Base-by-base conservation (phyloP, 2,888 invertebrate genomes). In the Andrena hattorfiana region DNA sequence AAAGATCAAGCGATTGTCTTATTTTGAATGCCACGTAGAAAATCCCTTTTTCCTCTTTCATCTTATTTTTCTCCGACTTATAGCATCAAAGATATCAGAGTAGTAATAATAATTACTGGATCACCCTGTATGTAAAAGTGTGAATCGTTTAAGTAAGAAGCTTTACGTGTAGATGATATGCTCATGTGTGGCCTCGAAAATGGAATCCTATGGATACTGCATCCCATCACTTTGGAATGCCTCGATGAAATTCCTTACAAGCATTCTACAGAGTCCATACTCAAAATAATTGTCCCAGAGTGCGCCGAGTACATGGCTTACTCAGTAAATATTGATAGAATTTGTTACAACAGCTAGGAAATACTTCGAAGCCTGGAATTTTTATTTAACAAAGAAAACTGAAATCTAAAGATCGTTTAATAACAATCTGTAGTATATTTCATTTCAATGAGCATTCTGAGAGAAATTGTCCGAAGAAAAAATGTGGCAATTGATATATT, bases 201-300 rank as follows among this genome's bases (percentile, higher is more conserved):
- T 63, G 96, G 97, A 0, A 94, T 95, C 77, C 71, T 97, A 32
- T 93, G 96, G 93, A 95, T 96, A 85, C 89, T 96, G 49, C 95
- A 96, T 89, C 95, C 96, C 0, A 93, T 95, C n/a, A 94, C 95
- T 1, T 90, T 96, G 49, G 94, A 94, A 26, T 94, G 95, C 4
- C 84, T 95, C 54, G 93, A 93, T 0, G 87, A 93, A n/a, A 89
- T 89, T 13, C 95, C 96, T 0, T 95, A 95, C 84, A 93, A 93
- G 59, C 95, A 95, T 85, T 94, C 95, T 0, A 92, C 81, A 0
- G 86, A 92, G 64, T 89, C 93, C n/a, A 95, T 96, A 59, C 90
- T 93, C 4, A 94, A 95, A 75, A 95, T 96, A 2, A 92, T 90
- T 70, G 96, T 95, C 89, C 95, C 96, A 20, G 84, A 89, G 0